A percentile compares a stretch with the other conserved stretches of the same genome.
These are phyloP conservation scores for Colostygia pectinataria DNA, from an alignment of 2,888 invertebrate species.

Conservation along the genomic window DNA sequence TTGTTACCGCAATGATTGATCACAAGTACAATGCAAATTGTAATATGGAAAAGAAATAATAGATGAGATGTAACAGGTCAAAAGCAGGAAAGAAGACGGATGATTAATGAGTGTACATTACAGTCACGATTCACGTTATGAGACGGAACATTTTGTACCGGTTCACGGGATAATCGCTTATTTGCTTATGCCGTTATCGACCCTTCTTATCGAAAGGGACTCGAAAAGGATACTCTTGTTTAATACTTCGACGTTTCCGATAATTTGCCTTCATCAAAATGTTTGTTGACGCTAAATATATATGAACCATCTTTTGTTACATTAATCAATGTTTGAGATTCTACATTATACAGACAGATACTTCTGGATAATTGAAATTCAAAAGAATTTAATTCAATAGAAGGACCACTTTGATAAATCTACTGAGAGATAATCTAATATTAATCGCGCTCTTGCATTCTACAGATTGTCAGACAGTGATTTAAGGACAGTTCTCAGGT, in stretches of 20 bases:
- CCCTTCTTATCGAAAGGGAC: conserved; percentile 47
- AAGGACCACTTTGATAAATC: too few relatives aligned
- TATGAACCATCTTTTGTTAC: conserved; percentile 21
- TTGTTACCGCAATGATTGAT: conserved; percentile 48
- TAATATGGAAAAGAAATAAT: conserved; percentile 42
- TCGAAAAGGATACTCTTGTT: conserved; percentile 39
- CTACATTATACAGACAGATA: too few relatives aligned
- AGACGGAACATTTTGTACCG: conserved; percentile 56
- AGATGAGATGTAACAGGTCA: conserved; percentile 53
- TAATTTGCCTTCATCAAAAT: conserved; percentile 26
- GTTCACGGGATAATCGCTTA: conserved; percentile 59
- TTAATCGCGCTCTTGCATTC: too few relatives aligned
- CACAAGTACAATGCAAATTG: conserved; percentile 41
- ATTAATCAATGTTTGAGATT: too few relatives aligned
- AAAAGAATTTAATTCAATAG: too few relatives aligned
- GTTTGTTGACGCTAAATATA: conserved; percentile 24
- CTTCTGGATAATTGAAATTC: too few relatives aligned
- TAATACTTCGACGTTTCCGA: conserved; percentile 7
- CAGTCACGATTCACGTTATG: conserved; percentile 36
- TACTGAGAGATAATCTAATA: too few relatives aligned
- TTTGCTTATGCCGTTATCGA: conserved; percentile 55
- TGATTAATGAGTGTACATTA: conserved; percentile 68
- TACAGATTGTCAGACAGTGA: too few relatives aligned
- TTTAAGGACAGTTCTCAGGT: too few relatives aligned
- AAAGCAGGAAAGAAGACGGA: conserved; percentile 37